Base-by-base conservation (phyloP, 2,113 vertebrate genomes). In the Bucco capensis region DNA sequence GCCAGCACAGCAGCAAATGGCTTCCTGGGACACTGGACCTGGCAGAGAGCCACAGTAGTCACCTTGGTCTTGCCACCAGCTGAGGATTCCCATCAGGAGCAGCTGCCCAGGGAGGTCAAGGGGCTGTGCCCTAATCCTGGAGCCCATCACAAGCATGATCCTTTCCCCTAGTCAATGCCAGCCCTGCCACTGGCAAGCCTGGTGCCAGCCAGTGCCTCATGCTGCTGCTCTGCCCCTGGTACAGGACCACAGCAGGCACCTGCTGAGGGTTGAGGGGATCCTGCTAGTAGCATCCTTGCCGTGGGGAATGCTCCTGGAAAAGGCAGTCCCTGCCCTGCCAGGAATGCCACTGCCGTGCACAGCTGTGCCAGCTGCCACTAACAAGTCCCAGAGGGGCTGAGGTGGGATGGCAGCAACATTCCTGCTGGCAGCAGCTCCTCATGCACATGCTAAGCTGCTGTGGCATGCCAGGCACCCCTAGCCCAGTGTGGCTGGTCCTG, bases 381-480 rank as follows among this genome's bases (percentile, higher is more conserved):
- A 66, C 0, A 3, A 33, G 30, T 62, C 19, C 54, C 30, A 0
- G 40, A 3, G 61, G 56, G 15, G 27, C 40, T 0, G 0, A 3
- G 19, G 22, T 0, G 2, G 57, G 77, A 28, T 2, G 38, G 33
- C 58, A n/a, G 31, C 3, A 24, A 22, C 60, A 65, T 17, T 22
- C 61, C 16, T 2, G 4, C 25, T 1, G 8, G 50, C 58, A 42
- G 47, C 14, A 51, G 58, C 38, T 35, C 53, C 40, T 37, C 2
- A 3, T 5, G 42, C 30, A 9, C 19, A 0, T 2, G 30, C n/a
- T 54, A 10, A 42, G 71, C n/a, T 7, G 0, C 42, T 4, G 28
- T 9, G 21, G 56, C 56, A 57, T 31, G 19, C 56, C 23, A 14
- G 33, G 51, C 47, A 61, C 19, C 0, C 19, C 30, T 49, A 81